Evolutionary conservation across 2,113 vertebrate genomes (phyloP), one percentile per base, ranked within the genome.

Genomic region (Hirundichthys speculiger): DNA sequence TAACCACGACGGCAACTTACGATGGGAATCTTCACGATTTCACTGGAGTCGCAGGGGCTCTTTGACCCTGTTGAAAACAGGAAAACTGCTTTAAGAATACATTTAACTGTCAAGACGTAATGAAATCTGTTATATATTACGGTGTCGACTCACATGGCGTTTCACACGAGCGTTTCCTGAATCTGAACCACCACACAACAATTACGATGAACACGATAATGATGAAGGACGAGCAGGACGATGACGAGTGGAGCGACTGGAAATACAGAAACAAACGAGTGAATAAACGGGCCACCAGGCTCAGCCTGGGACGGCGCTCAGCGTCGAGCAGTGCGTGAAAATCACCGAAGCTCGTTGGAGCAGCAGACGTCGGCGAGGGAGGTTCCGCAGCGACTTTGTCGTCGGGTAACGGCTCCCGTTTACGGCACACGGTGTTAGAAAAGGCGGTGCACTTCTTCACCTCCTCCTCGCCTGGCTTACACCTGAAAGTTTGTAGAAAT

Each of bases 11-110:
- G 22, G 13, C 19, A 43, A 90, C 93, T 90, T 69, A 93, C 93
- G n/a, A 93, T 89, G 15, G 91, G 87, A 84, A 93, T 84, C 77
- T 91, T 92, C 20, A 93, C 91, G 1, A 87, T 89, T 30, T 92
- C 88, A 53, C 68, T 79, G 53, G 80, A 59, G 4, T 84, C 79
- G 24, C 70, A 81, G 0, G 49, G 63, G 60, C 78, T 81, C 43
- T 56, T 89, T 42, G 62, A 65, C 78, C 88, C 79, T 90, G 62
- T 75, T 8, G 13, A 50, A 55, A 60, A 18, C 20, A 73, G 11
- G 63, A 2, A 64, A 43, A 68, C 0, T n/a, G 4, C n/a, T 41
- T 77, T 13, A 69, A 13, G 15, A 69, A 30, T 0, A 58, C 11
- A 49, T 21, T 19, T 4, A 15, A 8, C 2, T 1, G 52, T 20